Evolutionary conservation across 2,113 vertebrate species (phyloP), one percentile per base, ranked within the genome.

Genomic region (Glaucidium brasilianum): DNA sequence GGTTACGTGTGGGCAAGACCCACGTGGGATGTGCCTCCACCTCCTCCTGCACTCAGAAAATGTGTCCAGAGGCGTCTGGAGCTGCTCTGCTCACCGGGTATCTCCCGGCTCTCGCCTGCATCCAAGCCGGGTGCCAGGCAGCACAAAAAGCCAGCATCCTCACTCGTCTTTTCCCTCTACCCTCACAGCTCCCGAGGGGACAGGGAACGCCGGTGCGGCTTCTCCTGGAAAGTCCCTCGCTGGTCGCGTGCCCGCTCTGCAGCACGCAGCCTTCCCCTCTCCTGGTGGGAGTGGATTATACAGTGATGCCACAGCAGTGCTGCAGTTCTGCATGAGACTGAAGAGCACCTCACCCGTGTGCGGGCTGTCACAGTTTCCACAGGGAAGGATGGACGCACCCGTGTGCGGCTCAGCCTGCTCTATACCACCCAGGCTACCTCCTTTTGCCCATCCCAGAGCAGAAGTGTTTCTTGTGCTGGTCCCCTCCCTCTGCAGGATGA

Each of bases 181-280:
- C 14, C 67, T 82, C 53, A 6, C 37, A 63, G 66, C 26, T 91
- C n/a, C 56, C 15, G 4, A 17, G 66, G 66, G 27, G 73, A 78
- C 1, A 26, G 73, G 71, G 47, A 84, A 55, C 0, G 8, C 56
- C 0, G 0, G 26, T 3, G 60, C 55, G 74, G 88, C 77, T 62
- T 34, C 73, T 85, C 41, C 64, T 21, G 53, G 64, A 39, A 59
- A 92, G 74, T 6, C 56, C 43, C 56, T n/a, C 0, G 21, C 45
- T 17, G 41, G 68, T 60, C 2, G 26, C 0, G 25, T 21, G 79
- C 16, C 52, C 0, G 1, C n/a, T 35, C 84, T 64, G 80, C 85
- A 35, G 68, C 56, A 29, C 1, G 6, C 16, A 49, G 63, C 49
- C 39, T 60, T 50, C 32, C 62, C 49, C 29, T 50, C 30, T 52